A percentile compares a stretch with the other conserved stretches of the same genome.
Conservation (phyloP, 2,113 vertebrate species). For the Mormyrus lacerda region DNA sequence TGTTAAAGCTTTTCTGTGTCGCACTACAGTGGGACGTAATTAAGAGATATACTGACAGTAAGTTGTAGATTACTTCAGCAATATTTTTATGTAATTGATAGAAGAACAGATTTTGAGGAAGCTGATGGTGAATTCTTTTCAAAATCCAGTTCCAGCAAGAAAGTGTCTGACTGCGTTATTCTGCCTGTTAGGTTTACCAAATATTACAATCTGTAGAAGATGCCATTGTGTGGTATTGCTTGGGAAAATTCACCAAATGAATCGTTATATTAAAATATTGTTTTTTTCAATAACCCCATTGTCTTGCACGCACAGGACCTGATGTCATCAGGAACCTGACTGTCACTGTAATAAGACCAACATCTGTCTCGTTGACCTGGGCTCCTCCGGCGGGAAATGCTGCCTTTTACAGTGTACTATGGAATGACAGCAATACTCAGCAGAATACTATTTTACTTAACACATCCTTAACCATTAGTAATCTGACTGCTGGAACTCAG, state of each 20-base stretch:
- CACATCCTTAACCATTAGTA: background rate
- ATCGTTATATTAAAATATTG: too few relatives aligned
- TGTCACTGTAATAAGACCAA: background rate
- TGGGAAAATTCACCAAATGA: too few relatives aligned
- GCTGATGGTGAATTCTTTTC: background rate
- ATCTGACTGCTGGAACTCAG: constrained; percentile 38
- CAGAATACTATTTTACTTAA: background rate
- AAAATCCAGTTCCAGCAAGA: background rate
- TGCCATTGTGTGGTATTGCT: background rate
- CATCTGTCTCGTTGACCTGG: too few relatives aligned
- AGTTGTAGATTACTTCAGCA: background rate
- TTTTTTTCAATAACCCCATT: background rate
- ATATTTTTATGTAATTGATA: background rate
- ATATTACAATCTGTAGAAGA: background rate
- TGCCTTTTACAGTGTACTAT: too few relatives aligned
- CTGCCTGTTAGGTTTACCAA: too few relatives aligned
- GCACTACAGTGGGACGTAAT: background rate
- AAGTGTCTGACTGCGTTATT: background rate
- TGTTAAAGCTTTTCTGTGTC: background rate
- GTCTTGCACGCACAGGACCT: constrained; percentile 16
- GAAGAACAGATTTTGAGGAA: background rate
- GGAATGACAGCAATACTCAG: background rate
- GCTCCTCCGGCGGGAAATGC: too few relatives aligned
- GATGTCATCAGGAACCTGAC: constrained; percentile 13
- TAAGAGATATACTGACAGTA: background rate